Percentiles rank a stretch among this genome's conserved stretches.
These are phyloP conservation scores for Myrmecophaga tridactyla DNA, from an alignment of 2,113 vertebrate species.

Conservation along the genomic window DNA sequence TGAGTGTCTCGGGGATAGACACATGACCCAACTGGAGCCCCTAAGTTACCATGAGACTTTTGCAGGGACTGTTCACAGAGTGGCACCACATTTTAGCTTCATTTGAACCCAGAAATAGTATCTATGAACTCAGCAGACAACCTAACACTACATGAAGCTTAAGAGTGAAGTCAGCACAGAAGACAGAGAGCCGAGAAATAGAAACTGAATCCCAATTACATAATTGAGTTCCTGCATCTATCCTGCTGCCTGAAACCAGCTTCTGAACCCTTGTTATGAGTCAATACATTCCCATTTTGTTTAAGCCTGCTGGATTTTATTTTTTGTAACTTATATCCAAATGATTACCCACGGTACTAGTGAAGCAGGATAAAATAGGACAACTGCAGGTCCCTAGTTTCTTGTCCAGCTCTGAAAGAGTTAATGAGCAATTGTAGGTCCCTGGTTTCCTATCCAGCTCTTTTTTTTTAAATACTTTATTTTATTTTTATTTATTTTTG, in stretches of 20 bases:
- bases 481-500: too few relatives aligned
- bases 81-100: background rate
- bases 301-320: background rate
- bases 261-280: background rate
- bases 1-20: background rate
- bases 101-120: background rate
- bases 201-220: constrained; percentile 7
- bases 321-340: constrained; percentile 3
- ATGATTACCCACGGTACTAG: background rate
- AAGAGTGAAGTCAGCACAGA: constrained; percentile 13
- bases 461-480: too few relatives aligned
- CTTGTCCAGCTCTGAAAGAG: too few relatives aligned
- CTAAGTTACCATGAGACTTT: background rate
- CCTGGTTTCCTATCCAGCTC: too few relatives aligned
- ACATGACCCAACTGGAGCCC: background rate
- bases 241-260: background rate
- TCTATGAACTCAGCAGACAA: background rate
- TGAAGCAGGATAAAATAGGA: too few relatives aligned
- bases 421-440: too few relatives aligned
- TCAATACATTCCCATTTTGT: background rate
- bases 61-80: background rate
- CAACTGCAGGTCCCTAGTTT: too few relatives aligned
- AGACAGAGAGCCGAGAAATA: background rate
- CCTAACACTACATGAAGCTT: background rate
- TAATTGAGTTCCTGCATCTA: background rate